These are phyloP conservation scores for Tragelaphus strepsiceros DNA, from an alignment of 2,113 vertebrate genomes.

Conservation along the genomic window DNA sequence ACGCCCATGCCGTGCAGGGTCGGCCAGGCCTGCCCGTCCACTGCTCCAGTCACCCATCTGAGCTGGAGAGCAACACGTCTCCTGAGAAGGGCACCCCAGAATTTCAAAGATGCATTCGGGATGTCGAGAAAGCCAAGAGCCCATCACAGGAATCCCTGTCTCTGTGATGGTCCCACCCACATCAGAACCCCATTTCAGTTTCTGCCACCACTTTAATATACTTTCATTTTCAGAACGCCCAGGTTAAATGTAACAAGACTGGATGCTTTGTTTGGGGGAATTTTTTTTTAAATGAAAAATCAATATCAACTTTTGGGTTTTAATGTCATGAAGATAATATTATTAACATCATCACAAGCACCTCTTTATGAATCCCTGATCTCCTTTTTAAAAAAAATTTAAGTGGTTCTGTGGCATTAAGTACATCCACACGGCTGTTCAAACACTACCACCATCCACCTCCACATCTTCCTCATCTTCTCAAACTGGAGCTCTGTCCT, in stretches of 20 bases:
- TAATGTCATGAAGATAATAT: background rate
- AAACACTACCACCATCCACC: background rate
- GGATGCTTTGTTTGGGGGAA: background rate
- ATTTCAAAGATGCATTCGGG: background rate
- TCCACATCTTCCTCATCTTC: background rate
- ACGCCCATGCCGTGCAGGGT: accelerated
- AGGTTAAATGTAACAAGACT: background rate
- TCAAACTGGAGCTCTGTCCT: background rate
- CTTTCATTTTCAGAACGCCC: background rate
- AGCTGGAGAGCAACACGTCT: background rate
- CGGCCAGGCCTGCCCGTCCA: background rate
- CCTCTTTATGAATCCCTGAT: background rate
- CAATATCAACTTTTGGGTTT: background rate
- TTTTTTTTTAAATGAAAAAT: background rate
- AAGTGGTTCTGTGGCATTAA: background rate
- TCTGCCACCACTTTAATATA: background rate
- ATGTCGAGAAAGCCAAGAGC: background rate
- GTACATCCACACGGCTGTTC: background rate
- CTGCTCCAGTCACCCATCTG: background rate
- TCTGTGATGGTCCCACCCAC: background rate
- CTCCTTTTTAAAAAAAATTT: background rate
- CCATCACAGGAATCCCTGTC: background rate
- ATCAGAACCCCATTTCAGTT: background rate
- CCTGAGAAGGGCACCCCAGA: background rate
- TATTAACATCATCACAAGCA: background rate